Evolutionary conservation across 2,888 invertebrate genomes (phyloP), one percentile per base, ranked within the genome.

Genomic region (Ennomos quercinarius): DNA sequence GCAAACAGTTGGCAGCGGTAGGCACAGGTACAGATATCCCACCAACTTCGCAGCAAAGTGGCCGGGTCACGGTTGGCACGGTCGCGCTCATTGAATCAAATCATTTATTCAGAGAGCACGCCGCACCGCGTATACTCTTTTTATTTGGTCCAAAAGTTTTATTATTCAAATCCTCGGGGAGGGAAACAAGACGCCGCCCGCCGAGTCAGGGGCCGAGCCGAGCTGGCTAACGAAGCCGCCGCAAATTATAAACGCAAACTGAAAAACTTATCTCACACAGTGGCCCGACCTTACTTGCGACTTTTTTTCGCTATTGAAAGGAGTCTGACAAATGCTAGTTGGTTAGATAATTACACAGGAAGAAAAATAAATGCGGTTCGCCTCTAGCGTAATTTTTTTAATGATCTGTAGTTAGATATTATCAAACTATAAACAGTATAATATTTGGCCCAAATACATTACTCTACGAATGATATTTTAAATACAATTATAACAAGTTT

Each of bases 181-280:
- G 61, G 64, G 61, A 67, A 73, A 72, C 67, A 67, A 70, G 66
- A 67, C 53, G 72, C 48, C 65, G 63, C 66, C 72, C 69, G 72
- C 65, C 46, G 57, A 72, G 72, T 73, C 66, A 73, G 64, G 57
- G 27, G 44, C 63, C 63, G 66, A 72, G 44, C 63, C 63, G 66
- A 72, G 72, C 74, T 68, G 74, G 73, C 68, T 72, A 73, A 73
- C 70, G 74, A 73, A 73, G 67, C 64, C 42, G 62, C 50, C 62
- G 55, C 59, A 68, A 74, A 74, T 74, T 74, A 66, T 70, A 73
- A 71, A 67, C 60, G 68, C 63, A 71, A 70, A 71, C 74, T 63
- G 53, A 57, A 71, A 72, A 73, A 61, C 41, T 61, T 44, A 9
- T 12, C 8, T 34, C 34, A 1, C 41, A 10, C 8, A 0, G 9